Evolutionary conservation across 1,140 invertebrate species (phyloP), one percentile per base, ranked within the genome.

Genomic region (Tyrophagus putrescentiae): DNA sequence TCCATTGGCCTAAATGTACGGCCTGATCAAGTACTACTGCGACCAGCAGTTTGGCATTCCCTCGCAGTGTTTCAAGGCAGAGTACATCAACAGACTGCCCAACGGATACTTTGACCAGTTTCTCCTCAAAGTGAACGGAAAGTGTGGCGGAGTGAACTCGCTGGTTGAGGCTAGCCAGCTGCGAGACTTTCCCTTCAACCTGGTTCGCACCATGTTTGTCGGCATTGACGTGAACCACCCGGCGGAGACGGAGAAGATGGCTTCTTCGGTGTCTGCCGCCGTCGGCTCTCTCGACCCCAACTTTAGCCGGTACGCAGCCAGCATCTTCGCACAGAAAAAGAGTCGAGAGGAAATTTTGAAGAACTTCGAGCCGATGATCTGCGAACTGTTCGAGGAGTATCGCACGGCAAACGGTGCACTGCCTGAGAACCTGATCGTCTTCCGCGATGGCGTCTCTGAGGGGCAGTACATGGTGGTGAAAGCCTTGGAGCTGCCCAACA

Each of bases 61-160:
- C 3, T 18, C 56, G 3, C 56, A 57, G 44, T 57, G 56, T 41
- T 4, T 57, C 6, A 57, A 41, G 13, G 4, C n/a, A 7, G 31
- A 11, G 9, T 41, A 57, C 13, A 7, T 39, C 7, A 7, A 9
- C n/a, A 7, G 25, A 7, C 16, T 56, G 39, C 42, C 42, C 1
- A 9, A 16, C 29, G 57, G 50, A 13, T 64, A 45, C 31, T 7
- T 77, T 27, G 65, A 69, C 0, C 92, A 93, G 68, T 82, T 93
- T 63, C 68, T 90, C 16, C 68, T 87, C 0, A 92, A 93, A 75
- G 77, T 92, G 0, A 84, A 84, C 69, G 81, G 84, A 0, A 92
- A 93, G 70, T 65, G 91, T 27, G 84, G 86, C 72, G 85, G 86
- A 0, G 72, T 79, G 0, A 93, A 92, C 75, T 84, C 88, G 68